phyloP scores from a whole-genome alignment of 2,888 invertebrate species.

The Busseola fusca region DNA sequence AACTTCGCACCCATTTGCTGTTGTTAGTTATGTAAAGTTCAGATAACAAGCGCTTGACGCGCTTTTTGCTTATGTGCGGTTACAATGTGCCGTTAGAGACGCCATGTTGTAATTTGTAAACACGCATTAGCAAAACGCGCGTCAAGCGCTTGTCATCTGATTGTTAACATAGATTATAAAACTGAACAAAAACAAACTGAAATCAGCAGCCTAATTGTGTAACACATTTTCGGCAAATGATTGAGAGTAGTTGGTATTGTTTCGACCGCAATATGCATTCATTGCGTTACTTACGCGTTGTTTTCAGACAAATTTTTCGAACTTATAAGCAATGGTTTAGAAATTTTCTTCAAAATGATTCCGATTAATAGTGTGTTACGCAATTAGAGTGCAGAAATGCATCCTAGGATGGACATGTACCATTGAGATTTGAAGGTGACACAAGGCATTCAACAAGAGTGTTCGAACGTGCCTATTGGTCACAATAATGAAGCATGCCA shows the following conservation, averaged over 20 bases:
- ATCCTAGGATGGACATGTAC: background rate
- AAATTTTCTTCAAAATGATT: too few relatives aligned
- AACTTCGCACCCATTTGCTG: conserved; percentile 84
- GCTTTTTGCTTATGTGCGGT: conserved; percentile 50
- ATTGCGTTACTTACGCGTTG: too few relatives aligned
- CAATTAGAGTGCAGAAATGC: too few relatives aligned
- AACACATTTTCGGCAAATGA: too few relatives aligned
- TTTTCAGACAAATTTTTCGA: too few relatives aligned
- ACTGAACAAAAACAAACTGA: conserved; percentile 3
- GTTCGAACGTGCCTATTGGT: background rate
- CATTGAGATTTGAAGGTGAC: background rate
- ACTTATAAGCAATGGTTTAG: too few relatives aligned
- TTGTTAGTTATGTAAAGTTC: conserved; percentile 30
- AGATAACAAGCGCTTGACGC: conserved; percentile 54
- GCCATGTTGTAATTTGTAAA: conserved; percentile 20
- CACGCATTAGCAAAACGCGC: conserved; percentile 52
- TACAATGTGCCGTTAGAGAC: conserved; percentile 16
- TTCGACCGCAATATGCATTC: too few relatives aligned
- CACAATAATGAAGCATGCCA: background rate
- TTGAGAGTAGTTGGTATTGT: too few relatives aligned
- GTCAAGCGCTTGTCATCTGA: conserved; percentile 55
- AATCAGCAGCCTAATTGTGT: too few relatives aligned
- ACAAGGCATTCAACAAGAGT: background rate
- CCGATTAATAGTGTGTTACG: too few relatives aligned
- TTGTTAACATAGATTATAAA: conserved; percentile 37